These are phyloP conservation scores for Pocillopora meandrina DNA, from an alignment of 92 coral and sea anemone genomes.

Conservation along the genomic window DNA sequence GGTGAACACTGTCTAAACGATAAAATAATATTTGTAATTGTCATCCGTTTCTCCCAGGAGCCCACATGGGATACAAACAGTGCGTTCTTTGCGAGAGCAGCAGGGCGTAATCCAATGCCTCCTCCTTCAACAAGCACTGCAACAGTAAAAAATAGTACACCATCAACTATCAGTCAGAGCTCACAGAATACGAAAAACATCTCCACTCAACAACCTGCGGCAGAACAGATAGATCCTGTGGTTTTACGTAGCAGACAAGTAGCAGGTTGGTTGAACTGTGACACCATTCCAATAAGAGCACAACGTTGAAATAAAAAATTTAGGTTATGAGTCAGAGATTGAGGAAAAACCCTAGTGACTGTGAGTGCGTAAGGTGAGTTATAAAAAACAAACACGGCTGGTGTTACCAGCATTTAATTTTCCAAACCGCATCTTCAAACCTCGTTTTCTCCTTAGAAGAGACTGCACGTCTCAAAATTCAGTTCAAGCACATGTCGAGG, in stretches of 20 bases:
- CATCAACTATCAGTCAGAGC: constrained; percentile 27
- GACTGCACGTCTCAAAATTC: too few species aligned
- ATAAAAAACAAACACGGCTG: too few species aligned
- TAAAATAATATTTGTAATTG: neutral
- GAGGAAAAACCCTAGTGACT: too few species aligned
- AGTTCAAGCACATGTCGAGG: too few species aligned
- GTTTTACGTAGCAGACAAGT: constrained; percentile 89
- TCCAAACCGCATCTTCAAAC: too few species aligned
- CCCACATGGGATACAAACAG: constrained; percentile 97
- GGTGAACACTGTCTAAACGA: too few species aligned
- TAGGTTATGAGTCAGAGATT: too few species aligned
- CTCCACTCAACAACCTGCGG: constrained; percentile 36
- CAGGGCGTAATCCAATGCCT: constrained; percentile 74
- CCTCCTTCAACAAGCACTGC: constrained; percentile 32
- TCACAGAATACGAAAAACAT: constrained; percentile 41
- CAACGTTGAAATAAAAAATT: too few species aligned
- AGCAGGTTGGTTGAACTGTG: constrained; percentile 75
- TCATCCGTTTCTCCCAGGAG: constrained; percentile 48
- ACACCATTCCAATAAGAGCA: too few species aligned
- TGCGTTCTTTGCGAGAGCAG: constrained; percentile 95
- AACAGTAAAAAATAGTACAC: constrained; percentile 43
- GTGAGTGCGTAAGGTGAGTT: too few species aligned
- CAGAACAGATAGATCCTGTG: constrained; percentile 84
- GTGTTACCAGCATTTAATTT: too few species aligned
- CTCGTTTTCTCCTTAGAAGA: too few species aligned